Base-by-base conservation (phyloP, 2,113 vertebrate species). In the Poecilia latipinna region DNA sequence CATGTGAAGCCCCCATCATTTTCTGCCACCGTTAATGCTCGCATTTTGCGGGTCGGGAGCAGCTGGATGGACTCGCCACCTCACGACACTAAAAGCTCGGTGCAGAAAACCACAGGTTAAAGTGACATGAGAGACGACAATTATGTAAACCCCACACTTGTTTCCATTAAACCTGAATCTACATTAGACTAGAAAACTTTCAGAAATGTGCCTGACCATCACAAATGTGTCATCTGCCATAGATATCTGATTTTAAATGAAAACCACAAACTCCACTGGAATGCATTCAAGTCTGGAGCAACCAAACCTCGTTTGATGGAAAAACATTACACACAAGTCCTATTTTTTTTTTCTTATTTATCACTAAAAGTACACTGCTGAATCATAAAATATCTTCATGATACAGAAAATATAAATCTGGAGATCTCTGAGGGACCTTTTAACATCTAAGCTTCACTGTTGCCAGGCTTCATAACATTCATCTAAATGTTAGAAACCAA, bases 1-100 rank as follows among this genome's bases (percentile, higher is more conserved):
- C 29, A 82, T 83, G 78, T 78, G 62, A 82, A 39, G 61, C 75
- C 69, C 65, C 76, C 70, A 65, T 82, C 79, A 80, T 86, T 86
- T 80, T 61, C 57, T 73, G 77, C 68, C 31, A 65, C 80, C 74
- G 80, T 74, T 88, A 82, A 87, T 79, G 67, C 61, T 61, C 63
- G 12, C 33, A 26, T 88, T 79, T 80, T 70, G 66, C 61, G 65
- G 35, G 72, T 42, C 60, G 3, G n/a, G 13, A 65, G 63, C 5
- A 17, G 15, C 54, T 57, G 62, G 82, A 48, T 11, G 77, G 68
- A 29, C 32, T 2, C 51, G 74, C 32, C 35, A 78, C 68, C 77
- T 31, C 66, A 61, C 31, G 0, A 63, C 75, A 67, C 61, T 61
- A 70, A 75, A 75, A 74, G 67, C 70, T 61, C 1, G 33, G 44